phyloP scores from a whole-genome alignment of 2,888 invertebrate species.

The Oscheius sp. region DNA sequence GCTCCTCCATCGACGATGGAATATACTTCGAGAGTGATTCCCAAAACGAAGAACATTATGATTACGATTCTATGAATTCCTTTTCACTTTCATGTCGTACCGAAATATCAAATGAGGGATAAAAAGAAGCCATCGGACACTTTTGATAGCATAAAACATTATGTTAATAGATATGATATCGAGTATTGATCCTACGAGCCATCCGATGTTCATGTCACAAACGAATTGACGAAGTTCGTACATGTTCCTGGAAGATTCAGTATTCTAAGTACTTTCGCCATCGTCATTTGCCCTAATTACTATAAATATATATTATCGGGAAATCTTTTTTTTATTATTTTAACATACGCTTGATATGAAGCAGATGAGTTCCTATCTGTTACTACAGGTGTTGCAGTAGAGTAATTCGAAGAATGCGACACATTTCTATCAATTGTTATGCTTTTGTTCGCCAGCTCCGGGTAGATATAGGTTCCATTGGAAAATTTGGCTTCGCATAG shows the following conservation, averaged over 20 bases:
- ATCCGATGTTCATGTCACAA: conserved; percentile 50
- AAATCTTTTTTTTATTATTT: background rate
- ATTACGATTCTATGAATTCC: background rate
- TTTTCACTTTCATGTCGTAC: conserved; percentile 25
- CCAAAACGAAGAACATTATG: background rate
- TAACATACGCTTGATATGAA: background rate
- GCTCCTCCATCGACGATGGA: conserved; percentile 8
- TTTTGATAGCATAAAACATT: conserved; percentile 64
- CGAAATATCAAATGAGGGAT: conserved; percentile 61
- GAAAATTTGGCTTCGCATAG: conserved; percentile 34
- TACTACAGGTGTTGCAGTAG: background rate
- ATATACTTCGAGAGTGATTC: conserved; percentile 16
- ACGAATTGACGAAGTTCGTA: conserved; percentile 8
- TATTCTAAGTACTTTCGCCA: no score
- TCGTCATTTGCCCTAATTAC: no score
- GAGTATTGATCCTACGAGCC: conserved; percentile 56
- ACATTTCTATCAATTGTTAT: no score
- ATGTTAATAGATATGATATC: conserved; percentile 52
- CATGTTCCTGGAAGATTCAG: conserved; percentile 13
- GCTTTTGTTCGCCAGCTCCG: background rate
- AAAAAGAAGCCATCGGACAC: conserved; percentile 49
- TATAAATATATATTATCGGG: no score
- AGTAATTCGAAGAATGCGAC: no score
- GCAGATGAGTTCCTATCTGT: background rate
- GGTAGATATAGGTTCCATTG: background rate